phyloP scores from a whole-genome alignment of 2,797 vertebrate species.

The Platalea minor region DNA sequence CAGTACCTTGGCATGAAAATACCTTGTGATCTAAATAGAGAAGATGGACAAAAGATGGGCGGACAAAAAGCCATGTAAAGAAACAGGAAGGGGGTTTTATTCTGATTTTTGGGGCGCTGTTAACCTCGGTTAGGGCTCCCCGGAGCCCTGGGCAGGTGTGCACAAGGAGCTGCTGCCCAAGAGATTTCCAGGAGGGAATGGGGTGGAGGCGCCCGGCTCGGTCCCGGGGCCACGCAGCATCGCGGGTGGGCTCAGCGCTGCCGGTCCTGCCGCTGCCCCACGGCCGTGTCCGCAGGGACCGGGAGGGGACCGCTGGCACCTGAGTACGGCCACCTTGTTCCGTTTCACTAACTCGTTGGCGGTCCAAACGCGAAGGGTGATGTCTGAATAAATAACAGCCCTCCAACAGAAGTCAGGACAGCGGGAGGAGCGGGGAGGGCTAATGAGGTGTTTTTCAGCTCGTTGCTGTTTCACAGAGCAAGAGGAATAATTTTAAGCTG shows the following conservation, averaged over 20 bases:
- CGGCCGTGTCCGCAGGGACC: too few species aligned
- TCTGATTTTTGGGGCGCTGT: accelerated
- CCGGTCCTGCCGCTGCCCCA: neutral
- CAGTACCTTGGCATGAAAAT: neutral
- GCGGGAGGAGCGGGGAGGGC: neutral
- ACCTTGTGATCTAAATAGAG: neutral
- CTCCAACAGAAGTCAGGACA: neutral
- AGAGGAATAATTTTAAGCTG: neutral
- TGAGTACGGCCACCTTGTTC: neutral
- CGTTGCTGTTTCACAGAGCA: neutral
- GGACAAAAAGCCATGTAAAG: neutral
- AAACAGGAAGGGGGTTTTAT: neutral
- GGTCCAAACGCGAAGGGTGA: accelerated
- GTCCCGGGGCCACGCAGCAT: neutral
- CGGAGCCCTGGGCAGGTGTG: neutral
- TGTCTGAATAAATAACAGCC: neutral
- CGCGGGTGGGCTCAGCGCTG: neutral
- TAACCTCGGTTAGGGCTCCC: neutral
- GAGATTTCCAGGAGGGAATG: neutral
- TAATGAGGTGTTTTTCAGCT: neutral
- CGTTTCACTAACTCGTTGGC: neutral
- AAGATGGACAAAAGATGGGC: neutral
- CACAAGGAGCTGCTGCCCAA: neutral
- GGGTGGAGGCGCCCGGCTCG: neutral
- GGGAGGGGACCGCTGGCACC: too few species aligned